Percentiles rank a stretch among this genome's conserved stretches.
Evolutionary conservation across 2,888 invertebrate genomes (phyloP).

Genomic region (Dolomedes plantarius): DNA sequence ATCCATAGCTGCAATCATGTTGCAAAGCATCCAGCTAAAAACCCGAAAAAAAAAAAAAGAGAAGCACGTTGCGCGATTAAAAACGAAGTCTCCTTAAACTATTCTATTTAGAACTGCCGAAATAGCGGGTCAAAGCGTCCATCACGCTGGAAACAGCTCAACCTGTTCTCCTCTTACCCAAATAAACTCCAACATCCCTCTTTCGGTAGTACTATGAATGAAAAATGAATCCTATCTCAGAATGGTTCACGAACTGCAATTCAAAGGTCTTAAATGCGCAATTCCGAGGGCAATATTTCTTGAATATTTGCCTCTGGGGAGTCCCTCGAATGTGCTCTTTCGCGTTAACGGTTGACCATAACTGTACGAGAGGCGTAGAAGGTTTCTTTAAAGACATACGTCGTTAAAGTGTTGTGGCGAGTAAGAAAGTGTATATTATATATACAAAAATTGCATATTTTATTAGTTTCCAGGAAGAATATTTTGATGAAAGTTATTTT

Average conservation of each 20-base stretch:
- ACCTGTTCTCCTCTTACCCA: background rate
- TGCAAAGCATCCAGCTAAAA: too few relatives aligned
- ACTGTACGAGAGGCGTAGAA: background rate
- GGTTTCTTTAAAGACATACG: background rate
- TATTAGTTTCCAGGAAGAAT: background rate
- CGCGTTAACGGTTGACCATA: conserved; percentile 16
- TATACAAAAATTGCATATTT: background rate
- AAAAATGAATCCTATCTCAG: conserved; percentile 9
- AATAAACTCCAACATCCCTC: background rate
- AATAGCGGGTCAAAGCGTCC: background rate
- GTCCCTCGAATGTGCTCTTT: background rate
- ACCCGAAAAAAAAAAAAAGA: too few relatives aligned
- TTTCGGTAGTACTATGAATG: background rate
- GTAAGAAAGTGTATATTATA: background rate
- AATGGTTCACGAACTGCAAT: conserved; percentile 16
- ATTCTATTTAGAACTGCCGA: background rate
- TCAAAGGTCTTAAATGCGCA: conserved; percentile 11
- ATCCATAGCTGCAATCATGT: too few relatives aligned
- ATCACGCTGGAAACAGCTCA: background rate
- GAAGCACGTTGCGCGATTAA: background rate
- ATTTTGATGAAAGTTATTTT: too few relatives aligned
- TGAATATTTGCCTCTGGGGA: background rate
- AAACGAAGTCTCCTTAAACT: background rate
- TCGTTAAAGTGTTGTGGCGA: background rate
- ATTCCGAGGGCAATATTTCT: conserved; percentile 4